Conservation (phyloP, 2,113 vertebrate species). For the Collichthys lucidus region DNA sequence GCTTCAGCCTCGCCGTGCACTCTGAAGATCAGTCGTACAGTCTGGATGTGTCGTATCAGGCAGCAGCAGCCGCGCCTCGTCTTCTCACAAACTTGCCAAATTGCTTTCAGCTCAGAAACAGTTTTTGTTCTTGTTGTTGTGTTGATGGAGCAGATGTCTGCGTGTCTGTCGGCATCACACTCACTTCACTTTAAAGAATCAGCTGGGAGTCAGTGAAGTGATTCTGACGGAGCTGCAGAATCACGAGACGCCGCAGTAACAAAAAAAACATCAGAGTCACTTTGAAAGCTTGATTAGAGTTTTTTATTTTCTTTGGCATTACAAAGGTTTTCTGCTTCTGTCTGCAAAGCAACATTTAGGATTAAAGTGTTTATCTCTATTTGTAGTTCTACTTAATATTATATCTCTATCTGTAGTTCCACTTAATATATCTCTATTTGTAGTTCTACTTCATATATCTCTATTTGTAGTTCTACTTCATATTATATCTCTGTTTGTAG, state of each 20-base stretch:
- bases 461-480: too few relatives aligned
- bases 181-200: slow-evolving; percentile 28
- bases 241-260: slow-evolving; percentile 4
- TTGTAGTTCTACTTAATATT: too few relatives aligned
- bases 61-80: not conserved
- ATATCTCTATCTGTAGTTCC: too few relatives aligned
- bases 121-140: not conserved
- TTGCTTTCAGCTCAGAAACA: slow-evolving; percentile 1
- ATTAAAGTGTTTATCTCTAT: too few relatives aligned
- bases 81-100: slow-evolving; percentile 39
- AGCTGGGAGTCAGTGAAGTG: slow-evolving; percentile 23
- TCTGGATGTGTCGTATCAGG: not conserved
- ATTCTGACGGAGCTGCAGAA: slow-evolving; percentile 36
- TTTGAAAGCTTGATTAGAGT: not conserved
- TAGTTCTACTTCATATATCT: too few relatives aligned
- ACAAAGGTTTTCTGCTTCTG: not conserved
- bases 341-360: too few relatives aligned
- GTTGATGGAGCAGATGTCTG: slow-evolving; percentile 21
- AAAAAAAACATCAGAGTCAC: not conserved
- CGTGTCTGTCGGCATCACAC: slow-evolving; percentile 27
- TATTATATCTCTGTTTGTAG: too few relatives aligned
- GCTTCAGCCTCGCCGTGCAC: not conserved
- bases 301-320: not conserved
- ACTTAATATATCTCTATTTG: too few relatives aligned
- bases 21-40: not conserved